phyloP scores from a whole-genome alignment of 2,888 invertebrate genomes.

The Iselma pallidipennis region DNA sequence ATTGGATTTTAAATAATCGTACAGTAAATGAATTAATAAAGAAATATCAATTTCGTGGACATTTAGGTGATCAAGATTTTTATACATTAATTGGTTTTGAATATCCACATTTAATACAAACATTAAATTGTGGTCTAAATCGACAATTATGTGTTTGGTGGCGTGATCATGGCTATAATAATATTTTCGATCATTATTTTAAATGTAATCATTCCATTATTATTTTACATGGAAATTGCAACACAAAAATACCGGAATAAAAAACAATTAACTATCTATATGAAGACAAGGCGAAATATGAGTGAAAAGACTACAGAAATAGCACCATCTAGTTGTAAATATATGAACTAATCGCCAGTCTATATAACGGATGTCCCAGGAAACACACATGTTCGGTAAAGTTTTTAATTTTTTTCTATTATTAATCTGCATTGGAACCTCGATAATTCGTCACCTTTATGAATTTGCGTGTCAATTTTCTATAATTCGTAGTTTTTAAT shows the following conservation, averaged over 20 bases:
- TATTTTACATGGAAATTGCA: conserved; percentile 77
- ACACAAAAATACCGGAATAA: conserved; percentile 65
- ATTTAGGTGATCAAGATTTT: conserved; percentile 83
- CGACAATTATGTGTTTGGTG: conserved; percentile 83
- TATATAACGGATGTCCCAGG: too few species aligned
- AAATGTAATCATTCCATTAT: conserved; percentile 67
- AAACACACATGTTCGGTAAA: too few species aligned
- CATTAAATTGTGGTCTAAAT: conserved; percentile 79
- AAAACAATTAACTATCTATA: too few species aligned
- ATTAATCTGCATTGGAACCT: too few species aligned
- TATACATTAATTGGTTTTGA: conserved; percentile 74
- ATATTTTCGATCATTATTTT: conserved; percentile 73
- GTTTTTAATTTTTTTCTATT: too few species aligned
- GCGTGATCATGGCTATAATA: conserved; percentile 73
- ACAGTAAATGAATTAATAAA: conserved; percentile 61
- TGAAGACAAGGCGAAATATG: too few species aligned
- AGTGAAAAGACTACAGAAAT: background rate
- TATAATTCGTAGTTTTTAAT: too few species aligned
- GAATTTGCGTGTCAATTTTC: too few species aligned
- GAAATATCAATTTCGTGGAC: conserved; percentile 69
- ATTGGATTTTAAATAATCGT: conserved; percentile 59
- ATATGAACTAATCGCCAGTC: background rate
- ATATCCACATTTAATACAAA: conserved; percentile 70
- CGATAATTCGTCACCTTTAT: too few species aligned
- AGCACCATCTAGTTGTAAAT: background rate